Conservation (phyloP, 2,797 vertebrate species). For the Premnoplex brunnescens region DNA sequence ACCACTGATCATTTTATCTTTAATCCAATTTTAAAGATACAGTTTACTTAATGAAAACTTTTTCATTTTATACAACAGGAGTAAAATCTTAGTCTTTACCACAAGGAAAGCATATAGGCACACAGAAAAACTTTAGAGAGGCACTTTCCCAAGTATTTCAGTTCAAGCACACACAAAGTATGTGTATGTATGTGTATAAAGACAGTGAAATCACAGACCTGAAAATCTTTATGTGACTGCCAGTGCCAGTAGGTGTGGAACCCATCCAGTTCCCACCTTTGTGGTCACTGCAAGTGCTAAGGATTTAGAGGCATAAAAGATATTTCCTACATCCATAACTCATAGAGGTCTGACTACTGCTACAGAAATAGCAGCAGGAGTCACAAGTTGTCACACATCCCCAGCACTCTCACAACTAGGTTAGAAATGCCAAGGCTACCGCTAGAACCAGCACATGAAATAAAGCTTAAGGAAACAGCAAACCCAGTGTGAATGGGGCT, state of each 20-base stretch:
- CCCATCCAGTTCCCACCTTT: not conserved
- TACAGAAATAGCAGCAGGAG: not conserved
- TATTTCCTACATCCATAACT: not conserved
- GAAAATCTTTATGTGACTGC: not conserved
- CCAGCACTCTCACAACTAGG: not conserved
- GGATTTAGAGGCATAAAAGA: not conserved
- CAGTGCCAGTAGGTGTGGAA: not conserved
- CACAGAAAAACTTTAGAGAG: not conserved
- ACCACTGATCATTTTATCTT: not conserved
- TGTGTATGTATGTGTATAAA: accelerated
- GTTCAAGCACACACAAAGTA: accelerated
- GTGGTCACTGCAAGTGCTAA: not conserved
- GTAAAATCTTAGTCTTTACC: not conserved
- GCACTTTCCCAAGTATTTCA: not conserved
- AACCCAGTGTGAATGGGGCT: not conserved
- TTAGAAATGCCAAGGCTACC: not conserved
- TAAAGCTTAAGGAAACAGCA: not conserved
- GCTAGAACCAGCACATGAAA: not conserved
- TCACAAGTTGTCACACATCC: not conserved
- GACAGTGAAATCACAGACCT: not conserved
- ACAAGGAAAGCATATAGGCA: accelerated
- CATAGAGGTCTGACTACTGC: not conserved
- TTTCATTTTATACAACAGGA: not conserved
- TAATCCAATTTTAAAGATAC: not conserved
- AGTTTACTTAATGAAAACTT: not conserved